Conservation (phyloP, 2,888 invertebrate genomes). For the Mythimna pallens region DNA sequence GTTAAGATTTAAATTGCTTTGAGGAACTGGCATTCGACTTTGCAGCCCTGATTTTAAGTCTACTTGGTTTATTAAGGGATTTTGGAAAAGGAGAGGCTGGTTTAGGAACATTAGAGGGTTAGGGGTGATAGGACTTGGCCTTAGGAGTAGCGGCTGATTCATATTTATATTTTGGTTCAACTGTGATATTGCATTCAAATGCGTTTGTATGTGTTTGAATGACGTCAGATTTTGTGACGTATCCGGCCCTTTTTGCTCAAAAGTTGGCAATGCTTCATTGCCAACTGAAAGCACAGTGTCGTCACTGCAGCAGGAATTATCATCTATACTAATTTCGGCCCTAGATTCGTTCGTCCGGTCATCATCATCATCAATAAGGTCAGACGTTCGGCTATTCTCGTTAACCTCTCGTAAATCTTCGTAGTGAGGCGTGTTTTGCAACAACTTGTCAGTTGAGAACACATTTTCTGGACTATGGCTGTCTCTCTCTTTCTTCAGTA, state of each 20-base stretch:
- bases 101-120: slow-evolving; percentile 89
- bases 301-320: slow-evolving; percentile 93
- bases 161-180: slow-evolving; percentile 89
- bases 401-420: slow-evolving; percentile 73
- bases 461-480: slow-evolving; percentile 87
- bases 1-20: slow-evolving; percentile 75
- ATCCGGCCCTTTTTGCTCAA: slow-evolving; percentile 75
- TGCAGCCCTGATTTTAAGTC: slow-evolving; percentile 81
- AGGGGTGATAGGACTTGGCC: slow-evolving; percentile 88
- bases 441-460: slow-evolving; percentile 86
- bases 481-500: slow-evolving; percentile 87
- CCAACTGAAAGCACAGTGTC: slow-evolving; percentile 96
- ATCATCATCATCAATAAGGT: slow-evolving; percentile 79
- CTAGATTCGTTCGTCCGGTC: slow-evolving; percentile 72
- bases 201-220: slow-evolving; percentile 93
- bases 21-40: slow-evolving; percentile 78
- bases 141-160: slow-evolving; percentile 83
- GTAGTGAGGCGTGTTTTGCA: slow-evolving; percentile 86
- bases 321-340: slow-evolving; percentile 87
- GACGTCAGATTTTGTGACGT: slow-evolving; percentile 86
- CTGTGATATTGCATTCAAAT: slow-evolving; percentile 93
- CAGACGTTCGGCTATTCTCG: slow-evolving; percentile 77
- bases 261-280: slow-evolving; percentile 92
- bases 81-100: slow-evolving; percentile 86
- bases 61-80: slow-evolving; percentile 81